Base-by-base conservation (phyloP, 2,113 vertebrate genomes). In the Sialia sialis region DNA sequence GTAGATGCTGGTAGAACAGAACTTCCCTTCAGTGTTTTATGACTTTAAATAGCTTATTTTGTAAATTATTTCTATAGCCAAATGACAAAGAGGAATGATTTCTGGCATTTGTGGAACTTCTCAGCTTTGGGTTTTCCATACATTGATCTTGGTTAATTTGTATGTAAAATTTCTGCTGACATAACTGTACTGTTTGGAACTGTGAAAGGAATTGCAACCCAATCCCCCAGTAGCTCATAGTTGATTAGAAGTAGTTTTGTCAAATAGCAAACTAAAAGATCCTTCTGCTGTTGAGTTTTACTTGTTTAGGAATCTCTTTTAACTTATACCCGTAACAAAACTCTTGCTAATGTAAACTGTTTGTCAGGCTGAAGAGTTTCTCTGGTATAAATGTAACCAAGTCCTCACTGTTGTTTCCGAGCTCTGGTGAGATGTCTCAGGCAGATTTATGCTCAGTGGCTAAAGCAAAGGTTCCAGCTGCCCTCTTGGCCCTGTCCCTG, bases 281-380 rank as follows among this genome's bases (percentile, higher is more conserved):
- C 41, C 11, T 94, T 44, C 55, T 69, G 11, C 44, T 90, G 29
- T 23, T 51, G 87, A 41, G 13, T 67, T 87, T 85, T 89, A 36
- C 43, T 84, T 87, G 49, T 64, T 91, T 69, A 76, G 78, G 62
- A 87, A 73, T 55, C 44, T 93, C 20, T 68, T 91, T 87, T 82
- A 84, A 68, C 19, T 93, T 80, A n/a, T 0, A 81, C 48, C 11
- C 17, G 9, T 91, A 72, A 87, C 74, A 94, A 62, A 90, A 66
- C 34, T 83, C 16, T 14, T 63, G 46, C 73, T 92, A 67, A 59
- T 70, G 56, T 81, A 92, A 96, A 89, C 80, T 94, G 58, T 82
- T 89, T 91, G 82, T 93, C 76, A 84, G 55, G 38, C 76, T 92
- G 48, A 80, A 92, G 83, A 80, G 58, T 80, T 95, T 90, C 60